Base-by-base conservation (phyloP, 2,888 invertebrate species). In the Panorpa germanica region DNA sequence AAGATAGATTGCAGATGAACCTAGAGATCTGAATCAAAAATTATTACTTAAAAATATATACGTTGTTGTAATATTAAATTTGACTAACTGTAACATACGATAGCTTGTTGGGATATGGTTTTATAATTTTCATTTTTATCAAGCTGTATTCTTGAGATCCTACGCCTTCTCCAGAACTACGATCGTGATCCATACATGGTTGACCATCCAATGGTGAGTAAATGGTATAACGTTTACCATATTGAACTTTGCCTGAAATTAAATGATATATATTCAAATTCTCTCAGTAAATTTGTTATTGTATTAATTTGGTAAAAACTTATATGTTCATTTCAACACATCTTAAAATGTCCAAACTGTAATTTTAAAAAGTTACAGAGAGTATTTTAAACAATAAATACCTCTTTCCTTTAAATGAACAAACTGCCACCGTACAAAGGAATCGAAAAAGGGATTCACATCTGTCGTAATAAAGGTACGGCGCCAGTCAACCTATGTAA, bases 141-240 rank as follows among this genome's bases (percentile, higher is more conserved):
- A 98, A 61, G 2, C 93, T 95, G 48, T 98, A 99, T 53, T 98
- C 98, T 53, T 95, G 95, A 1, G 95, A 90, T 0, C 90, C 96
- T 4, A 95, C 95, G 26, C 95, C 96, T 59, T 99, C 98, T 1
- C 98, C 98, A 3, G 74, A 63, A 22, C 85, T 75, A 41, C 98
- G 68, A 53, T 99, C 98, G 49, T 99, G 98, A 53, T 99, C 98
- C 98, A 99, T 98, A 50, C 98, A 99, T 0, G 98, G 96, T 50
- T 99, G 98, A 6, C 78, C 78, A 56, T 99, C 98, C 45, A 81
- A 71, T 0, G 95, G 91, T 1, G 95, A 96, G 54, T 70, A 99
- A 39, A 99, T 81, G 0, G 95, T 91, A 48, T 95, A 82, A 5
- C 98, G 65, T 58, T 99, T 98, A 11, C 98, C 98, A 58, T 85